Percentiles rank a stretch among this genome's conserved stretches.
These are phyloP conservation scores for Forficula auricularia DNA, from an alignment of 1,140 invertebrate species.

Conservation along the genomic window DNA sequence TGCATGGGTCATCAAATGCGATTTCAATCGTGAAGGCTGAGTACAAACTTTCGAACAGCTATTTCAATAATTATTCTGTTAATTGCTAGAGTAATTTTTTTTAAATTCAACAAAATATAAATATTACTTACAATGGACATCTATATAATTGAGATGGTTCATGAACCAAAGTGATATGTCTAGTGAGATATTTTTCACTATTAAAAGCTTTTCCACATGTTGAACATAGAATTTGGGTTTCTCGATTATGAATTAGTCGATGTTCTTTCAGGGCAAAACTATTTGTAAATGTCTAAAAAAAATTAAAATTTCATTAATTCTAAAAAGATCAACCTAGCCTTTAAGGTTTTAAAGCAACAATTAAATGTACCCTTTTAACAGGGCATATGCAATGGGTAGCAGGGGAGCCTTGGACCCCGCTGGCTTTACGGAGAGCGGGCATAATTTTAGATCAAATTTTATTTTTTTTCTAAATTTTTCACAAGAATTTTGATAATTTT, in stretches of 20 bases:
- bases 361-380: no score
- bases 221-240: constrained; percentile 14
- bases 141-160: constrained; percentile 9
- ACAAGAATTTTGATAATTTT: no score
- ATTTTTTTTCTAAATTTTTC: no score
- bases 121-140: constrained; percentile 14
- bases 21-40: constrained; percentile 12
- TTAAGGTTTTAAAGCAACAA: no score
- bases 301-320: neutral
- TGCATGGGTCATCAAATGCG: constrained; percentile 16
- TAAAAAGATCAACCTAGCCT: no score
- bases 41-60: constrained; percentile 13
- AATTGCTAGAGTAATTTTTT: neutral
- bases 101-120: neutral
- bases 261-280: constrained; percentile 18
- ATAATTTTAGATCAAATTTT: no score
- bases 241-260: constrained; percentile 14
- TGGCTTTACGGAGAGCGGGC: no score
- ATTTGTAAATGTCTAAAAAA: constrained; percentile 16
- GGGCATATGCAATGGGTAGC: no score
- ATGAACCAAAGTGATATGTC: constrained; percentile 17
- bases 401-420: no score
- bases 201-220: constrained; percentile 18
- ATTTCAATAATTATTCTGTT: neutral
- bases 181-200: constrained; percentile 15